Conservation (phyloP, 2,113 vertebrate species). For the Physeter macrocephalus region DNA sequence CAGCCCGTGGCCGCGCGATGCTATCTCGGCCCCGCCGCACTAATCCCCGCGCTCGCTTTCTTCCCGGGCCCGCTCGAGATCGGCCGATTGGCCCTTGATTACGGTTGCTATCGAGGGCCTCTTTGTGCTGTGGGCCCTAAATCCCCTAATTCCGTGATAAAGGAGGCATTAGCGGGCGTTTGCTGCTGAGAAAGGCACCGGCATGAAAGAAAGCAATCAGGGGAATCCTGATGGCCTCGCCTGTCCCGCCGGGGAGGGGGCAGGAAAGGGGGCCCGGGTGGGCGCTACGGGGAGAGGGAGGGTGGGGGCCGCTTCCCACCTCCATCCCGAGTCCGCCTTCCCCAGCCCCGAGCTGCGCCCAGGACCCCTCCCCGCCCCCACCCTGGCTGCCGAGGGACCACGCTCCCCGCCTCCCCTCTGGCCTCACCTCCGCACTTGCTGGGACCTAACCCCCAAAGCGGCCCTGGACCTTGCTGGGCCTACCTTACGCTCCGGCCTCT, state of each 20-base stretch:
- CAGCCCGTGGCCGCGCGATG: slow-evolving; percentile 22
- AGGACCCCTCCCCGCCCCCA: not conserved
- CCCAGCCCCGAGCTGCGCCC: not conserved
- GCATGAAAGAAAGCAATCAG: slow-evolving; percentile 90
- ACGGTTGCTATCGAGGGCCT: slow-evolving; percentile 84
- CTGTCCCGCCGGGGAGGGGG: not conserved
- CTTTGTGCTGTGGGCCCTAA: slow-evolving; percentile 87
- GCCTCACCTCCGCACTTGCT: not conserved
- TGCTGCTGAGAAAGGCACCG: slow-evolving; percentile 89
- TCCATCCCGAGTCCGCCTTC: not conserved
- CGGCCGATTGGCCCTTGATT: slow-evolving; percentile 89
- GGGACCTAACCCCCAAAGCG: not conserved
- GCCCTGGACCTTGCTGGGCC: not conserved
- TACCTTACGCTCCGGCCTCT: not conserved
- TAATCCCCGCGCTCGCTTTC: slow-evolving; percentile 86
- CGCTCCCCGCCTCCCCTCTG: not conserved
- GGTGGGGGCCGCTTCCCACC: not conserved
- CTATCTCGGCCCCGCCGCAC: slow-evolving; percentile 37
- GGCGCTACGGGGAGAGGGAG: not conserved
- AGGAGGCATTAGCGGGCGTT: slow-evolving; percentile 87
- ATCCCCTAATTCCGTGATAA: slow-evolving; percentile 97
- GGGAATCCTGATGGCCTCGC: slow-evolving; percentile 82
- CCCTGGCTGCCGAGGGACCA: not conserved
- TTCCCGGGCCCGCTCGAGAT: slow-evolving; percentile 84
- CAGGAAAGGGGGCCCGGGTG: not conserved